Percentiles rank a stretch among this genome's conserved stretches.
These are phyloP conservation scores for Leptinotarsa peninsularis DNA, from an alignment of 2,888 invertebrate genomes.

Conservation along the genomic window DNA sequence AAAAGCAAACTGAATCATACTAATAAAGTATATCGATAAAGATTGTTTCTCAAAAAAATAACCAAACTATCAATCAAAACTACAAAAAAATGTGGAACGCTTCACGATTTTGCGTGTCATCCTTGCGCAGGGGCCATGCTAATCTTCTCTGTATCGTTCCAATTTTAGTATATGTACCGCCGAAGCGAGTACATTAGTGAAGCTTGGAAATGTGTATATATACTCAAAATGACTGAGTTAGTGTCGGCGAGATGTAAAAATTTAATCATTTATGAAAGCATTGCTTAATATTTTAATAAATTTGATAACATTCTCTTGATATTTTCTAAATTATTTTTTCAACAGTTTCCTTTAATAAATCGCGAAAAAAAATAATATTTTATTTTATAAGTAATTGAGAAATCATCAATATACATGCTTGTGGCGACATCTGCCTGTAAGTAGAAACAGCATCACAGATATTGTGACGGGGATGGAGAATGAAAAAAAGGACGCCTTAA, in stretches of 20 bases:
- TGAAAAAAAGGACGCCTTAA: background rate
- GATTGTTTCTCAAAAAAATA: no score
- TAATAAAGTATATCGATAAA: no score
- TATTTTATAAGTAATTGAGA: background rate
- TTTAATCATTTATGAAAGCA: background rate
- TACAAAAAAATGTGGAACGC: conserved; percentile 68
- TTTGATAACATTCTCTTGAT: no score
- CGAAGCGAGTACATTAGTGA: conserved; percentile 77
- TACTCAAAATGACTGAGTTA: background rate
- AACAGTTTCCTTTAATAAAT: no score
- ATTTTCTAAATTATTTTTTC: no score
- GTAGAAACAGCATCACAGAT: background rate
- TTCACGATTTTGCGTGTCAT: conserved; percentile 95
- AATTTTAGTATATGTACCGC: conserved; percentile 88
- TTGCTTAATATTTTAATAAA: no score
- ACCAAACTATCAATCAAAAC: no score
- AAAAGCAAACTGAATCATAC: no score
- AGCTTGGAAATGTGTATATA: background rate
- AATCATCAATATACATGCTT: background rate
- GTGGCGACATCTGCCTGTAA: background rate
- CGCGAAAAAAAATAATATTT: background rate
- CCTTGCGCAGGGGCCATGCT: conserved; percentile 93
- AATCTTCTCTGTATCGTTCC: conserved; percentile 94
- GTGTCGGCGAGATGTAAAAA: background rate
- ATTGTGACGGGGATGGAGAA: background rate